phyloP scores from a whole-genome alignment of 2,888 invertebrate species.

The Trichopria drosophilae region DNA sequence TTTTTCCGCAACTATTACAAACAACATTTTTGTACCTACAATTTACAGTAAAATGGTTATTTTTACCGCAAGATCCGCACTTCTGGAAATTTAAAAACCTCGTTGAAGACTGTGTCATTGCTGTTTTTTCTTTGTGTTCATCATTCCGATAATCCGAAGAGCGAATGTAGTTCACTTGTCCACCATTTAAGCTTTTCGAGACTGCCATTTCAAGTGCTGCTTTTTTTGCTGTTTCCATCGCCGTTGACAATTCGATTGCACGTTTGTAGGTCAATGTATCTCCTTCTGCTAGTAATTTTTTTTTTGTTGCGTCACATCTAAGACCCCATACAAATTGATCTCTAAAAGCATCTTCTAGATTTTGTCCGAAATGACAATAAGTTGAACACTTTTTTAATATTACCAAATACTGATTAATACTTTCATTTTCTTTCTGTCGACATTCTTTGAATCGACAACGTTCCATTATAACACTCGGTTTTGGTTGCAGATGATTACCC shows the following conservation, averaged over 20 bases:
- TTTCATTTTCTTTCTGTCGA: constrained; percentile 19
- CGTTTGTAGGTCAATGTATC: not conserved
- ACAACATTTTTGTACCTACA: not conserved
- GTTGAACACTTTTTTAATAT: not conserved
- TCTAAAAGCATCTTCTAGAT: not conserved
- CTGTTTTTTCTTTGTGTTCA: no score
- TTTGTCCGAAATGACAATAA: no score
- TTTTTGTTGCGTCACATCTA: not conserved
- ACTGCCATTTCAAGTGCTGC: not conserved
- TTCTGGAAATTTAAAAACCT: no score
- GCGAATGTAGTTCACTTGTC: not conserved
- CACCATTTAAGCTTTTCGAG: not conserved
- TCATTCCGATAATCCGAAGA: not conserved
- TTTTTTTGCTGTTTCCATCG: not conserved
- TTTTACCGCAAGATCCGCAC: constrained; percentile 12
- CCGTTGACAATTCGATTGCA: not conserved
- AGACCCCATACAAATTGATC: constrained; percentile 1
- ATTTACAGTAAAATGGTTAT: not conserved
- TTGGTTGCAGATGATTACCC: constrained; percentile 30
- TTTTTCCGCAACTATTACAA: constrained; percentile 4
- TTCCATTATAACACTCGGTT: no score
- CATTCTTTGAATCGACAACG: constrained; percentile 30
- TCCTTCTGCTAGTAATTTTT: not conserved
- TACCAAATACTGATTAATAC: constrained; percentile 20
- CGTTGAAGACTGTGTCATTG: no score